phyloP scores from a whole-genome alignment of 1,140 invertebrate genomes.

The Zaprionus davidi region DNA sequence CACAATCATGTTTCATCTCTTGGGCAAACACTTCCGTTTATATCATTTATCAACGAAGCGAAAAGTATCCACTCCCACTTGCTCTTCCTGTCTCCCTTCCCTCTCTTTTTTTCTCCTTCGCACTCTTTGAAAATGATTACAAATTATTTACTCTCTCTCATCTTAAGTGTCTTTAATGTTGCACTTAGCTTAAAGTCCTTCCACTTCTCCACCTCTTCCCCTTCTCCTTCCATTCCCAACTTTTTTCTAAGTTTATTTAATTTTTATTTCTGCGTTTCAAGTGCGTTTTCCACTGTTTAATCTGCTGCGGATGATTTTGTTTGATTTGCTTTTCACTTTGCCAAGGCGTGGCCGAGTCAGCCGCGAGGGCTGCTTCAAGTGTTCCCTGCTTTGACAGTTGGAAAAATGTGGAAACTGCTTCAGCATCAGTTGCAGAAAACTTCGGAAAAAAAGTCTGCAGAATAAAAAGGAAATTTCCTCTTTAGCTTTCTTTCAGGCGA shows the following conservation, averaged over 20 bases:
- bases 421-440: slow-evolving; percentile 12
- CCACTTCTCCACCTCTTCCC: neutral
- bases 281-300: slow-evolving; percentile 25
- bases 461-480: slow-evolving; percentile 1
- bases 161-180: slow-evolving; percentile 28
- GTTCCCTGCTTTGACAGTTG: slow-evolving; percentile 1
- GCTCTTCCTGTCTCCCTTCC: neutral
- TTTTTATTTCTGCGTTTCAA: neutral
- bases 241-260: neutral
- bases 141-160: slow-evolving; percentile 22
- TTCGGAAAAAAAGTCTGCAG: neutral
- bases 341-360: neutral
- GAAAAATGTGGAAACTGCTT: slow-evolving; percentile 8
- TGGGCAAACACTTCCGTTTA: slow-evolving; percentile 24
- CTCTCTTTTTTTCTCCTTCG: neutral
- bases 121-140: slow-evolving; percentile 19
- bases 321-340: slow-evolving; percentile 30
- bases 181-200: slow-evolving; percentile 17
- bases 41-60: slow-evolving; percentile 15
- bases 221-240: neutral
- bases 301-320: slow-evolving; percentile 37
- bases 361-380: slow-evolving; percentile 30
- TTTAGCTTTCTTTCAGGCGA: slow-evolving; percentile 14
- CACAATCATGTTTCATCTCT: slow-evolving; percentile 10
- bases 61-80: neutral